These are phyloP conservation scores for Fragum fragum DNA, from an alignment of 2,888 invertebrate genomes.

Conservation along the genomic window DNA sequence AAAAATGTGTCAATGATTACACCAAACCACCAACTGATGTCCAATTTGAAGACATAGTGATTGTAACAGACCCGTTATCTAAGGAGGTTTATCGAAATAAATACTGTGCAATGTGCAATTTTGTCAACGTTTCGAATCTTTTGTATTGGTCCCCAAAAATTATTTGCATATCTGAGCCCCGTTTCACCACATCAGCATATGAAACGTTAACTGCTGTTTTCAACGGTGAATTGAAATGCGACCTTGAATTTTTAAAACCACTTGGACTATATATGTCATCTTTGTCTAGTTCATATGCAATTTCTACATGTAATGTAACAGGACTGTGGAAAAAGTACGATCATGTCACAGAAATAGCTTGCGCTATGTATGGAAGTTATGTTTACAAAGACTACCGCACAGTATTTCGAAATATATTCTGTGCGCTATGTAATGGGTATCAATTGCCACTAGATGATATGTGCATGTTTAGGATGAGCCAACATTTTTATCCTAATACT, in stretches of 20 bases:
- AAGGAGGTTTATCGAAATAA: conserved; percentile 4
- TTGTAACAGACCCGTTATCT: neutral
- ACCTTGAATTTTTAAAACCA: neutral
- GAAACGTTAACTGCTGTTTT: neutral
- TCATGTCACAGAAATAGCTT: conserved; percentile 10
- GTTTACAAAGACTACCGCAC: neutral
- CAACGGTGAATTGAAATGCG: neutral
- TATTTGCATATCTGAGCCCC: neutral
- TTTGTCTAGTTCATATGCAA: neutral
- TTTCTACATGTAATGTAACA: conserved; percentile 19
- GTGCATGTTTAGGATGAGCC: neutral
- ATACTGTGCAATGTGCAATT: conserved; percentile 29
- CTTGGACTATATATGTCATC: too few species aligned
- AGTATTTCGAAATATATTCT: conserved; percentile 4
- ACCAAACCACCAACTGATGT: neutral
- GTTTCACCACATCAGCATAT: neutral
- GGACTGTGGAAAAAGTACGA: conserved; percentile 13
- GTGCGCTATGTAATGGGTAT: conserved; percentile 7
- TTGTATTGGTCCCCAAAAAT: conserved; percentile 4
- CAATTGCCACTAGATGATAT: neutral
- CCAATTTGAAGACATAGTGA: neutral
- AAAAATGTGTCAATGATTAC: neutral
- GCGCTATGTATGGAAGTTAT: conserved; percentile 8
- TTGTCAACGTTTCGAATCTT: neutral
- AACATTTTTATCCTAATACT: neutral